Percentiles rank a stretch among this genome's conserved stretches.
Conservation (phyloP, 2,797 vertebrate genomes). For the Tamandua tetradactyla region DNA sequence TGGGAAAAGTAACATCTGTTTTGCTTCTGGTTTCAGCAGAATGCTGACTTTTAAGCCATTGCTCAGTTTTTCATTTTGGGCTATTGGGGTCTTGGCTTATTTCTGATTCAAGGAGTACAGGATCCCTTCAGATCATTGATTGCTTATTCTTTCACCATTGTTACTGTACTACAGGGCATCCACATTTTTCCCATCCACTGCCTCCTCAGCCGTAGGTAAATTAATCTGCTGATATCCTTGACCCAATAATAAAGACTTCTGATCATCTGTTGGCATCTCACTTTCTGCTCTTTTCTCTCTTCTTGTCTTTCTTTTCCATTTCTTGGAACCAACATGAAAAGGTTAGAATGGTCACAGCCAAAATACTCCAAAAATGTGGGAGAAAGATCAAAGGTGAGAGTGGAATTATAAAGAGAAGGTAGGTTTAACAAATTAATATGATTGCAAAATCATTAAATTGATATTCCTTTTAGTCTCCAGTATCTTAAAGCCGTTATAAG, state of each 20-base stretch:
- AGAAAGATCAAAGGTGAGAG: too few species aligned
- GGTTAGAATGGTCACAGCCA: too few species aligned
- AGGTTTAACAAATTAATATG: too few species aligned
- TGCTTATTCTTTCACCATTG: constrained; percentile 71
- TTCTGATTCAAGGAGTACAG: constrained; percentile 34
- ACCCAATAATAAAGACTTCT: too few species aligned
- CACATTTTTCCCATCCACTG: constrained; percentile 75
- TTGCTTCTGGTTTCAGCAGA: constrained; percentile 20
- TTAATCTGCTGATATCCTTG: too few species aligned
- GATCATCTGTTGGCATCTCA: too few species aligned
- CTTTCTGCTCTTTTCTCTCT: background rate
- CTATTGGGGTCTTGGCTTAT: constrained; percentile 73
- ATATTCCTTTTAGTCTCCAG: too few species aligned
- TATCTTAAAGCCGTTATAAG: too few species aligned
- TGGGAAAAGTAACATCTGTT: background rate
- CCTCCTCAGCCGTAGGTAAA: constrained; percentile 74
- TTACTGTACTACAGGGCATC: constrained; percentile 70
- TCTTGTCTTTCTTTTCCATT: background rate
- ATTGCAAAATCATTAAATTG: too few species aligned
- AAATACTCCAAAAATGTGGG: too few species aligned
- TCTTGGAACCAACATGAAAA: too few species aligned
- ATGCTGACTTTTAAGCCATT: constrained; percentile 70
- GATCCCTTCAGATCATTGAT: constrained; percentile 13
- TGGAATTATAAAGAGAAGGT: too few species aligned
- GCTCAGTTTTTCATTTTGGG: constrained; percentile 74